These are phyloP conservation scores for Temnothorax unifasciatus DNA, from an alignment of 2,888 invertebrate genomes.

Conservation along the genomic window DNA sequence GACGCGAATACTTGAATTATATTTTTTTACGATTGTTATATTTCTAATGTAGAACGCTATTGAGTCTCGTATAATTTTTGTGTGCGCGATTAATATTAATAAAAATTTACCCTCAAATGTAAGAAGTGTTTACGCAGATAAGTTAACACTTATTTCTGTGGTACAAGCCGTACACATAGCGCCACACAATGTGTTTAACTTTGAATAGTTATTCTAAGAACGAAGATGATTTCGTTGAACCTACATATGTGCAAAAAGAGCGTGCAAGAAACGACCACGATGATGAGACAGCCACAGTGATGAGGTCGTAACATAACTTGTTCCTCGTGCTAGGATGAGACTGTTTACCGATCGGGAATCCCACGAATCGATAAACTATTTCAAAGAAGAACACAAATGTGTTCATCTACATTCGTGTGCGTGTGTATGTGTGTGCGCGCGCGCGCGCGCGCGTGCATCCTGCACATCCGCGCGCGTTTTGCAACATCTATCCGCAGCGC, in stretches of 20 bases:
- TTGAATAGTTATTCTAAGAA: slow-evolving; percentile 24
- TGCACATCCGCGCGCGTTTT: slow-evolving; percentile 33
- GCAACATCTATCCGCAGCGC: slow-evolving; percentile 23
- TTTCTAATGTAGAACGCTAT: background rate
- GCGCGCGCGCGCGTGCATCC: background rate
- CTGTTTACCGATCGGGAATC: slow-evolving; percentile 38
- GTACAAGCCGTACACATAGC: background rate
- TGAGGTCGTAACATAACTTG: slow-evolving; percentile 12
- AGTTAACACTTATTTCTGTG: background rate
- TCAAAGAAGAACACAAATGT: slow-evolving; percentile 15
- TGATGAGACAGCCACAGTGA: slow-evolving; percentile 16
- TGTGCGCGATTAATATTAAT: background rate
- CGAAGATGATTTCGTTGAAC: slow-evolving; percentile 2
- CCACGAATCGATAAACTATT: slow-evolving; percentile 52
- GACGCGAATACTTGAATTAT: background rate
- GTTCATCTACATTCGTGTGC: background rate
- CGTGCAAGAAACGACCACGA: background rate
- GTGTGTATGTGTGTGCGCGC: no score
- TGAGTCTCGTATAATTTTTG: background rate
- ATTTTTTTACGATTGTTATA: background rate
- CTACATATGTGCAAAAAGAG: slow-evolving; percentile 1
- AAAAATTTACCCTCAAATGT: background rate
- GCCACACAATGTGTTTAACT: background rate
- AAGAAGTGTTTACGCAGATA: background rate
- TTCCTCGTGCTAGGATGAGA: slow-evolving; percentile 23